These are phyloP conservation scores for Chrysolina americana DNA, from an alignment of 2,888 invertebrate species.

Conservation along the genomic window DNA sequence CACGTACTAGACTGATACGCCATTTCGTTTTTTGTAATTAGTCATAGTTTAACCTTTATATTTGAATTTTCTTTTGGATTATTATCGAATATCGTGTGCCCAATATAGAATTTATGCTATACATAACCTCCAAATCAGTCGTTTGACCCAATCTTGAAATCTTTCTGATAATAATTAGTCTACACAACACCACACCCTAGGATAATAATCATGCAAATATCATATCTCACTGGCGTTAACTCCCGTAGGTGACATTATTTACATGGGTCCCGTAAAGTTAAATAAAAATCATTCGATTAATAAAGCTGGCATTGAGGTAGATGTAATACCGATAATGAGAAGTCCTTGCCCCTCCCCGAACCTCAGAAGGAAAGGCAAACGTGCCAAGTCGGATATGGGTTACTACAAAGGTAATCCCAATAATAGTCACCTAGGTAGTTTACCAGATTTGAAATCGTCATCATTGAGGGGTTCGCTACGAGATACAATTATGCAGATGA, in stretches of 20 bases:
- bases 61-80: no score
- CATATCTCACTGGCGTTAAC: constrained; percentile 39
- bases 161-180: background rate
- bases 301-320: constrained; percentile 71
- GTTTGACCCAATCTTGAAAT: constrained; percentile 3
- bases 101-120: no score
- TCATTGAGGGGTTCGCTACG: constrained; percentile 58
- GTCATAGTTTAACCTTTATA: no score
- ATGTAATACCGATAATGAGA: constrained; percentile 68
- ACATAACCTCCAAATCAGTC: background rate
- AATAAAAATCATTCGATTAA: constrained; percentile 74
- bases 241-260: constrained; percentile 68
- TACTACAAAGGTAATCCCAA: constrained; percentile 58
- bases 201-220: background rate
- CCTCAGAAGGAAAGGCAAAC: constrained; percentile 57
- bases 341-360: constrained; percentile 67
- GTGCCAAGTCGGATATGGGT: constrained; percentile 66
- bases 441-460: constrained; percentile 64
- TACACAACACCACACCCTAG: background rate
- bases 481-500: constrained; percentile 62
- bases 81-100: no score
- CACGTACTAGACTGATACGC: no score
- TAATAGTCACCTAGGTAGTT: constrained; percentile 63
- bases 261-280: constrained; percentile 69
- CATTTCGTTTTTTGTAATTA: no score